A percentile compares a stretch with the other conserved stretches of the same genome.
Evolutionary conservation across 2,888 invertebrate species (phyloP).

Genomic region (Digitonthophagus gazella): DNA sequence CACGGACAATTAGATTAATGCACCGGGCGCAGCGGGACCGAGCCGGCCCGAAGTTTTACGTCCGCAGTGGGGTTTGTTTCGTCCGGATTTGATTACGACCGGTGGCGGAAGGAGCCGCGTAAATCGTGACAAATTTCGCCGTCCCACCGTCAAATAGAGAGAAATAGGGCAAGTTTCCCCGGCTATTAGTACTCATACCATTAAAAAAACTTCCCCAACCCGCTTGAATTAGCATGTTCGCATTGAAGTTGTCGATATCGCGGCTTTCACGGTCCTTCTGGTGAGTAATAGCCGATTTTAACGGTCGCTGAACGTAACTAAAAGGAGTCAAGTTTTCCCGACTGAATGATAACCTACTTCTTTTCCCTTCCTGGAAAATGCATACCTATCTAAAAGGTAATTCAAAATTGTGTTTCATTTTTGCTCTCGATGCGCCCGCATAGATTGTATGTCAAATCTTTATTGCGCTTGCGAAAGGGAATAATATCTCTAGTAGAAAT

Average conservation of each 20-base stretch:
- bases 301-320: background rate
- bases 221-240: background rate
- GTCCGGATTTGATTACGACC: background rate
- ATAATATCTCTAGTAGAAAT: conserved; percentile 3
- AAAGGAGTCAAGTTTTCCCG: too few relatives aligned
- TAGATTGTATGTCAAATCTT: conserved; percentile 7
- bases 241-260: background rate
- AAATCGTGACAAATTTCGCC: background rate
- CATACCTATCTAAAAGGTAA: too few relatives aligned
- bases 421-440: background rate
- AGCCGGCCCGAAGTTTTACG: background rate
- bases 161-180: background rate
- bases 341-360: too few relatives aligned
- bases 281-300: background rate
- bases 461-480: background rate
- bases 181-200: background rate
- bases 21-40: background rate
- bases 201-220: background rate
- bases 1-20: background rate
- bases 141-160: background rate
- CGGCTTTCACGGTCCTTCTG: background rate
- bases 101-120: background rate
- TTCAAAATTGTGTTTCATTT: conserved; percentile 10
- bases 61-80: background rate
- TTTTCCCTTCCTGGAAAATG: too few relatives aligned